Conservation (phyloP, 2,888 invertebrate species). For the Tipula confusa region DNA sequence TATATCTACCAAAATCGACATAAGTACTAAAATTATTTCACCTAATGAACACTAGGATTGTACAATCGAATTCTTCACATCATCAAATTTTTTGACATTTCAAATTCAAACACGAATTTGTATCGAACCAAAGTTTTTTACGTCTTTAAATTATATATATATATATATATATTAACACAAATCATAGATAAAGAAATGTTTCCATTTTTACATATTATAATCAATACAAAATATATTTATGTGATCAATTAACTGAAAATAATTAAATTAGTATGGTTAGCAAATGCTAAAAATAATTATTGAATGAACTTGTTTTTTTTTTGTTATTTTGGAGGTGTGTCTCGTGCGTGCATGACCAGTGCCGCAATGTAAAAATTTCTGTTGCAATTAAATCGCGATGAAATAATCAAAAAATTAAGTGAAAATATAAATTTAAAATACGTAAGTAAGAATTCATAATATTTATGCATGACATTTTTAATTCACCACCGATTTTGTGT, state of each 20-base stretch:
- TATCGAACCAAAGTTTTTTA: neutral
- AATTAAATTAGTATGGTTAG: neutral
- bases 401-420: neutral
- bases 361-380: neutral
- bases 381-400: neutral
- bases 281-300: neutral
- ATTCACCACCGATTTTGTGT: neutral
- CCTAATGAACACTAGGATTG: neutral
- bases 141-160: neutral
- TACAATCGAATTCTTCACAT: neutral
- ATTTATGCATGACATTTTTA: neutral
- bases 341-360: neutral
- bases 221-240: neutral
- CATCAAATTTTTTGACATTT: neutral
- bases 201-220: neutral
- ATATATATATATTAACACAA: no score
- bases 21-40: neutral
- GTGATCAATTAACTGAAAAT: neutral
- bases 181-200: neutral
- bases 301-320: neutral
- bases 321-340: neutral
- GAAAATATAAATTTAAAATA: neutral
- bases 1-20: neutral
- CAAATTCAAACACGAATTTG: neutral
- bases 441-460: neutral